Evolutionary conservation across 1,140 invertebrate species (phyloP), one percentile per base, ranked within the genome.

Genomic region (Sycophaga agraensis): DNA sequence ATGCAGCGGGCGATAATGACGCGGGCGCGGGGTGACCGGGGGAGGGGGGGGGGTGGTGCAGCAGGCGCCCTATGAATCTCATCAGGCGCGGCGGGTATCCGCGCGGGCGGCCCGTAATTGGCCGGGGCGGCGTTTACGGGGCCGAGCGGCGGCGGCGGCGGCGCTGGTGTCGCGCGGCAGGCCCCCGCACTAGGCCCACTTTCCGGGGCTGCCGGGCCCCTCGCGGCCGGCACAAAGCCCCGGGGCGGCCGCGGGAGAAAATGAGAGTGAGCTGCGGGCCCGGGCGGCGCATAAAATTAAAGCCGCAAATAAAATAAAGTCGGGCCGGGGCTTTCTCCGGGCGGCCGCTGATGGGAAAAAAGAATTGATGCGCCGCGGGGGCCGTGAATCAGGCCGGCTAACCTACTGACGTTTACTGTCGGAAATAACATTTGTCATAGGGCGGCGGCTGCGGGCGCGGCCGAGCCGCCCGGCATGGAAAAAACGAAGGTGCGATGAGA

Each of bases 361-460:
- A 54, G 45, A 28, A 60, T 50, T 59, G 57, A 59, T 45, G 60
- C 35, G 26, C 42, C 40, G 22, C 12, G 17, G 35, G 17, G 35
- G 46, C 40, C 12, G 28, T 58, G 54, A 63, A 58, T 63, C 61
- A 63, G 42, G 39, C 17, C 40, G 35, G 12, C 39, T 55, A 63
- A 51, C 54, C 60, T 50, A 50, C 53, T 57, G 54, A 63, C 61
- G 26, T 63, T 63, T 57, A 63, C 61, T 51, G 61, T 63, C 54
- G 54, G 48, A 56, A 63, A 57, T 58, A 63, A 63, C 54, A 51
- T 63, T 63, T 57, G 61, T 63, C 61, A 58, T 63, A 21, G 22
- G 19, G 37, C 2, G 28, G 24, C 9, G n/a, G 54, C 9, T 26
- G 35, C 35, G 46, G 6, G 16, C 17, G 26, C 14, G 40, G 26